phyloP scores from a whole-genome alignment of 2,888 invertebrate species.

The Zelleria hepariella region DNA sequence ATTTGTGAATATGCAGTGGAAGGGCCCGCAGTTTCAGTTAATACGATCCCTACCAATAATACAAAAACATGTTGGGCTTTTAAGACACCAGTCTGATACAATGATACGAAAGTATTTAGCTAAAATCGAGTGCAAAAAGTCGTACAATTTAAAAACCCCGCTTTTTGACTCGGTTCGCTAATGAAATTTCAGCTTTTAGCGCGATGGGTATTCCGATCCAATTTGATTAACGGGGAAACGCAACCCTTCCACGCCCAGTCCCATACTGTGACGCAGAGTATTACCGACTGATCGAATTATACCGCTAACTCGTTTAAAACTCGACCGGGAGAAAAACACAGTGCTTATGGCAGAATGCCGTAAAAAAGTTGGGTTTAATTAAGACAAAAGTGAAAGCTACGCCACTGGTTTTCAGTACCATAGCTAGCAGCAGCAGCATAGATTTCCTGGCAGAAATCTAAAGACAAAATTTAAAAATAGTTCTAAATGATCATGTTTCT shows the following conservation, averaged over 20 bases:
- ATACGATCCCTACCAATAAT: no score
- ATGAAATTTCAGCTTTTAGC: slow-evolving; percentile 11
- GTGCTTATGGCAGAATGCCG: background rate
- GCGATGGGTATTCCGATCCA: slow-evolving; percentile 16
- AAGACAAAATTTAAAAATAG: no score
- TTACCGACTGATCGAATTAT: slow-evolving; percentile 17
- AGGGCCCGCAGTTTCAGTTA: no score
- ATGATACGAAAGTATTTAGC: background rate
- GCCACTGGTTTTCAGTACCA: no score
- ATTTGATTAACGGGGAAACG: slow-evolving; percentile 21
- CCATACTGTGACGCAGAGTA: slow-evolving; percentile 35
- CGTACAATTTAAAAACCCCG: background rate
- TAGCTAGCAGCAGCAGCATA: no score
- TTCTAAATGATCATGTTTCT: no score
- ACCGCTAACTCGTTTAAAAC: background rate
- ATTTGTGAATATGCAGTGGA: no score
- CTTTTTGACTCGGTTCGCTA: background rate
- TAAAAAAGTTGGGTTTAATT: background rate
- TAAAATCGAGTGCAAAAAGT: background rate
- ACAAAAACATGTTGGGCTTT: no score
- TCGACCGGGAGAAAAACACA: background rate
- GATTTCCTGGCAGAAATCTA: no score
- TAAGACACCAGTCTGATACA: no score
- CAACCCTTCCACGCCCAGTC: slow-evolving; percentile 42
- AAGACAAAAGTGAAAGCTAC: no score